Evolutionary conservation across 1,140 invertebrate species (phyloP), one percentile per base, ranked within the genome.

Genomic region (Oncopeltus fasciatus): DNA sequence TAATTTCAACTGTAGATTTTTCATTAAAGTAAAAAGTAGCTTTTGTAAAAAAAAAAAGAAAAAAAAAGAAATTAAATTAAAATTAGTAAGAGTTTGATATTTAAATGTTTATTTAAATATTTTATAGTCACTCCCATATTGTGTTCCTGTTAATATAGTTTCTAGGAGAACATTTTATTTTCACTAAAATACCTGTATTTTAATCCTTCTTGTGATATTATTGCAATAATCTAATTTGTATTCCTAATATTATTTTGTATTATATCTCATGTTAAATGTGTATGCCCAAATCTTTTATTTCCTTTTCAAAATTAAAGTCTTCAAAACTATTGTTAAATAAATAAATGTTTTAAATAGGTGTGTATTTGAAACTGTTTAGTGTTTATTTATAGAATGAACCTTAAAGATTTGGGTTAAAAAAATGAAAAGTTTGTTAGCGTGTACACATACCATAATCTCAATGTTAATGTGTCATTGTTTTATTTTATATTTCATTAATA

Each of bases 401-500:
- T 53, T 27, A 2, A 53, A 53, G 24, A 53, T 20, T 53, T 49
- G n/a, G 24, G 21, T 44, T 16, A 14, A 12, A 24, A 49, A 18
- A 53, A 26, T 53, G 49, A 24, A 5, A 38, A 38, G 5, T 38
- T 38, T 38, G 14, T 38, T 8, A 38, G 14, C 14, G 31, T 38
- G 31, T 53, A 53, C 49, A 53, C 49, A 53, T 53, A 53, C 49
- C 21, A 24, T 53, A 53, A 53, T 53, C 49, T 53, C 24, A 53
- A 24, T 24, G 49, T 53, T 53, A 53, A 53, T 53, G 49, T 53
- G 20, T 53, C 49, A 53, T 53, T 24, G 24, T 24, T 26, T 53
- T 53, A 53, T 53, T 53, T 53, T 53, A 53, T 53, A 24, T 53
- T 53, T 53, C 49, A 53, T 53, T 53, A 53, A 53, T 53, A 53